A percentile compares a stretch with the other conserved stretches of the same genome.
These are phyloP conservation scores for Gasterosteus nipponicus DNA, from an alignment of 2,113 vertebrate genomes.

Conservation along the genomic window DNA sequence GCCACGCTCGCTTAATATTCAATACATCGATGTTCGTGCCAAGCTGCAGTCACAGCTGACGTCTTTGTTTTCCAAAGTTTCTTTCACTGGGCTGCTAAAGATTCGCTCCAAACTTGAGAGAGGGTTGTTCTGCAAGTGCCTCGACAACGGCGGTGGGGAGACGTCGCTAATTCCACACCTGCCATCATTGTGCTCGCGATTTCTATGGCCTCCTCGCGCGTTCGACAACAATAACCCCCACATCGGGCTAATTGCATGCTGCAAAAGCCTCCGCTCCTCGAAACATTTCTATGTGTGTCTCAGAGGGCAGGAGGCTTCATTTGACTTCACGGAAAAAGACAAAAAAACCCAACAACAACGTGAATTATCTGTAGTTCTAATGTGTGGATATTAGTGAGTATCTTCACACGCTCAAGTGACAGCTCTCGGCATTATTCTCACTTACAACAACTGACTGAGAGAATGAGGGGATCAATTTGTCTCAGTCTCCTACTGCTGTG, in stretches of 20 bases:
- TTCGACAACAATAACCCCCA: constrained; percentile 51
- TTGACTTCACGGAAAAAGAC: constrained; percentile 25
- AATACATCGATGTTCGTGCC: constrained; percentile 34
- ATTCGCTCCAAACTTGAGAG: constrained; percentile 42
- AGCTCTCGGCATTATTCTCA: constrained; percentile 56
- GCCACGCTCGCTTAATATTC: constrained; percentile 48
- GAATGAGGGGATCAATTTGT: constrained; percentile 74
- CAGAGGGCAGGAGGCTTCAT: constrained; percentile 38
- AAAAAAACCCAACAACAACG: background rate
- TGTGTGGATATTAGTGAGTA: constrained; percentile 55
- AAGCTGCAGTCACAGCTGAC: constrained; percentile 52
- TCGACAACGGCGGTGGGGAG: constrained; percentile 26
- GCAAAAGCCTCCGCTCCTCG: constrained; percentile 36
- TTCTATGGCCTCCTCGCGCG: constrained; percentile 50
- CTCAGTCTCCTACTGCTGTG: constrained; percentile 62
- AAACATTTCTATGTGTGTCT: constrained; percentile 43
- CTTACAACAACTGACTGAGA: constrained; percentile 67
- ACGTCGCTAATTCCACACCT: constrained; percentile 66
- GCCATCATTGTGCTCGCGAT: constrained; percentile 60
- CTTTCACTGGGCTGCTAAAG: constrained; percentile 18
- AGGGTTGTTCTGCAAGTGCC: constrained; percentile 36
- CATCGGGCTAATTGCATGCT: constrained; percentile 59
- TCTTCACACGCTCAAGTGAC: constrained; percentile 54
- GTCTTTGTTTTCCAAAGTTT: constrained; percentile 49
- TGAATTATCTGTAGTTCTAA: constrained; percentile 43